Evolutionary conservation across 2,797 vertebrate species (phyloP).

Genomic region (Brachyalestes nurse): DNA sequence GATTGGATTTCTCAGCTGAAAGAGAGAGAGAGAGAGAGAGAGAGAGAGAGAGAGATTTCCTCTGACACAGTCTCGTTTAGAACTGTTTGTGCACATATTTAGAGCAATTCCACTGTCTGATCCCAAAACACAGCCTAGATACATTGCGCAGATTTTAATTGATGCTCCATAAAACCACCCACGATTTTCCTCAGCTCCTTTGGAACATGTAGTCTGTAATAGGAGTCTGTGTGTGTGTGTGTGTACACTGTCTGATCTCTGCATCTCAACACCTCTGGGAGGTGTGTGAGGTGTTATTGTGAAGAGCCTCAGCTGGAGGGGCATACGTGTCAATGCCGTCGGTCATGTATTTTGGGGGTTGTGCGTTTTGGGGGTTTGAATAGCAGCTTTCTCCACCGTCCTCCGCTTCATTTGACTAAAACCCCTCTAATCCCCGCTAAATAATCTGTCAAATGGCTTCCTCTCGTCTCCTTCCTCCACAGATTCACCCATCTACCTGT

Average conservation of each 20-base stretch:
- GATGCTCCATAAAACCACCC: conserved; percentile 15
- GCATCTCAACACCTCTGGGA: background rate
- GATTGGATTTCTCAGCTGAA: conserved; percentile 44
- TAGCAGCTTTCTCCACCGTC: conserved; percentile 41
- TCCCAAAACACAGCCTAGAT: conserved; percentile 34
- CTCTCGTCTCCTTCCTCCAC: conserved; percentile 40
- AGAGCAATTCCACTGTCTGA: conserved; percentile 49
- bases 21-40: conserved; percentile 22
- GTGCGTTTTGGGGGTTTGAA: conserved; percentile 2
- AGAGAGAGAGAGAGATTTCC: conserved; percentile 30
- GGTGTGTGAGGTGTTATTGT: background rate
- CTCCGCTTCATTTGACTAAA: conserved; percentile 64
- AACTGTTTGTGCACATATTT: conserved; percentile 26
- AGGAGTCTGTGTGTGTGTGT: too few relatives aligned
- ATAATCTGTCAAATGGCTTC: conserved; percentile 64
- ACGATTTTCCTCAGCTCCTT: background rate
- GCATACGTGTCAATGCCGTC: background rate
- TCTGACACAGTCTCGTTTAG: conserved; percentile 37
- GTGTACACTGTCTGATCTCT: conserved; percentile 11
- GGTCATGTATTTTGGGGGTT: background rate
- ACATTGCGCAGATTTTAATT: conserved; percentile 21
- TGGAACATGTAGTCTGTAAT: conserved; percentile 12
- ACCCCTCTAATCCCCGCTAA: conserved; percentile 57
- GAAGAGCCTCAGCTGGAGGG: background rate
- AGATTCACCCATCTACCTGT: conserved; percentile 45